Base-by-base conservation (phyloP, 2,888 invertebrate species). In the Cerastis leucographa region DNA sequence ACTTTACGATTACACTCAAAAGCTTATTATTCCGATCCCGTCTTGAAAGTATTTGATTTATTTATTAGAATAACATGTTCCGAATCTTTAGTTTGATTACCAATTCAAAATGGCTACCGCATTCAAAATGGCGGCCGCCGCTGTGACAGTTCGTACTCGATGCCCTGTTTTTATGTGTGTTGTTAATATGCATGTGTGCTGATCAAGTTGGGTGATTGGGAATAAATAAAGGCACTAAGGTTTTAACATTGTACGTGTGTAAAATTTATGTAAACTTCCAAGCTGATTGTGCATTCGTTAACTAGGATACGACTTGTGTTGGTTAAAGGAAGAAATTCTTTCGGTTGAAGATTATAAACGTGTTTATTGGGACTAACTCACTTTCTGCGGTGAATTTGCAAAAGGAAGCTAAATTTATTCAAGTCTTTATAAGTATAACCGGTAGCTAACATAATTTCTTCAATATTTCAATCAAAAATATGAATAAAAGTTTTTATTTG, bases 41-140 rank as follows among this genome's bases (percentile, higher is more conserved):
- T 85, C 81, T 65, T 74, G 42, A 80, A 80, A 86, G 84, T 78
- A 80, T 88, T 89, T 90, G 89, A 90, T 92, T 91, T 92, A 92
- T 92, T 90, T 90, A 89, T 87, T 86, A 79, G 84, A 83, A 89
- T 85, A 85, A 88, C 86, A 86, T 84, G 84, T 84, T 85, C 86
- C 65, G 83, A 86, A 88, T 90, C 81, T 88, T 88, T 81, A 80
- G 84, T 83, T 88, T 85, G 84, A 85, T 87, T 83, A 79, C 83
- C 80, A 75, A 85, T 85, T 83, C 83, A 85, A 88, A 81, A 86
- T 85, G 83, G 81, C 77, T 51, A 70, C 6, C 29, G 44, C 67
- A 81, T 86, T 56, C 74, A 84, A 88, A 74, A 78, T 78, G 81
- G 81, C 59, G 17, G 51, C 6, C 12, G 44, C 11, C 49, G 62